Base-by-base conservation (phyloP, 2,113 vertebrate genomes). In the Scalopus aquaticus region DNA sequence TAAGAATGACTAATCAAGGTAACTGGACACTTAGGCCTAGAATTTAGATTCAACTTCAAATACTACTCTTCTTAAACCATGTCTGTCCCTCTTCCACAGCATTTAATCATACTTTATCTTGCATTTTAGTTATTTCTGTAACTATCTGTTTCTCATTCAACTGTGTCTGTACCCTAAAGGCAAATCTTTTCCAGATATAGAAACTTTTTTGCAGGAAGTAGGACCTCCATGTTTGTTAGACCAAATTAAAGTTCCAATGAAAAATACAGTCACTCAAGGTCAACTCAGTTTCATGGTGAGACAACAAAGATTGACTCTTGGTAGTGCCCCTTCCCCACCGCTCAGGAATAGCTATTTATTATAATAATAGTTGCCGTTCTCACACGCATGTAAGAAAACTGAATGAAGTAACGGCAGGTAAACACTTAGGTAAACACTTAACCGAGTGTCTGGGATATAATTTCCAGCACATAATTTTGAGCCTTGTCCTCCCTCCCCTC, bases 91-190 rank as follows among this genome's bases (percentile, higher is more conserved):
- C 32, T 78, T 78, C 51, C 76, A 62, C 22, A 92, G 46, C 32
- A 88, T 73, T 84, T 85, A 87, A 83, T 90, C 80, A 46, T 54
- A 85, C 17, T 73, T 37, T 82, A 51, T 72, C 49, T 87, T 95
- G 35, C 35, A 72, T 56, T 86, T 73, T 72, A 90, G 65, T 62
- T 86, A 83, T 80, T 94, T 90, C 46, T 51, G 60, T 90, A 79
- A 95, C 72, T 95, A 93, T 70, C 70, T 51, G 70, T 76, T 70
- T 67, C 72, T 95, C 51, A 39, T 44, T 93, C 77, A 96, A 42
- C 16, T 84, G 30, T 74, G 79, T 74, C 60, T 56, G 67, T 83
- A 58, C 24, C 26, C 60, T 60, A 51, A 84, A 72, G 54, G 77
- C 62, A 90, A 85, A 69, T 74, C 46, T 84, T 95, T 81, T 80